Conservation (phyloP, 2,797 vertebrate genomes). For the Otolemur crassicaudatus region DNA sequence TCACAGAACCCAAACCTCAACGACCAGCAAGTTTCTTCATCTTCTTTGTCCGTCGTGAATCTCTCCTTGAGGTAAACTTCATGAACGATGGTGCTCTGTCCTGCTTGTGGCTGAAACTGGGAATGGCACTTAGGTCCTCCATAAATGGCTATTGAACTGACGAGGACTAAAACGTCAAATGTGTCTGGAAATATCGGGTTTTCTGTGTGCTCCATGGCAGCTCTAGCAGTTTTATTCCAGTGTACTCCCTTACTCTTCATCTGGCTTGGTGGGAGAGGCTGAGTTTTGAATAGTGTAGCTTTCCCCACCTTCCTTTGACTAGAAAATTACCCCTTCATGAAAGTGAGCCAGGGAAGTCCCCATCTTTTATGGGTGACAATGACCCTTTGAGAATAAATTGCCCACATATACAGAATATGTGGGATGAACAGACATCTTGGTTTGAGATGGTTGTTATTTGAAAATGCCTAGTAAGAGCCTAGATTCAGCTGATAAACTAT, state of each 20-base stretch:
- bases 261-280: background rate
- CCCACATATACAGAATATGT: background rate
- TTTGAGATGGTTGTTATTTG: background rate
- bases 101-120: background rate
- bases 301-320: background rate
- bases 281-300: background rate
- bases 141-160: background rate
- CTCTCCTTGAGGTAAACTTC: background rate
- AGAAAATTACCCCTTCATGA: background rate
- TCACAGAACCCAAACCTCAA: background rate
- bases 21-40: background rate
- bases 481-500: background rate
- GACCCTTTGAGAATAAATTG: background rate
- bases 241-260: background rate
- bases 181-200: background rate
- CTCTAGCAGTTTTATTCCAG: accelerated
- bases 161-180: background rate
- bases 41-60: background rate
- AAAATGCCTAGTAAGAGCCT: background rate
- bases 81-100: background rate
- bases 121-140: background rate
- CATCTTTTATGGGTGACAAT: background rate
- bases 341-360: background rate
- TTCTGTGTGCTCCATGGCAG: background rate
- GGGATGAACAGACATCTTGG: background rate